These are phyloP conservation scores for Apodemia duryi DNA, from an alignment of 2,888 invertebrate genomes.

Conservation along the genomic window DNA sequence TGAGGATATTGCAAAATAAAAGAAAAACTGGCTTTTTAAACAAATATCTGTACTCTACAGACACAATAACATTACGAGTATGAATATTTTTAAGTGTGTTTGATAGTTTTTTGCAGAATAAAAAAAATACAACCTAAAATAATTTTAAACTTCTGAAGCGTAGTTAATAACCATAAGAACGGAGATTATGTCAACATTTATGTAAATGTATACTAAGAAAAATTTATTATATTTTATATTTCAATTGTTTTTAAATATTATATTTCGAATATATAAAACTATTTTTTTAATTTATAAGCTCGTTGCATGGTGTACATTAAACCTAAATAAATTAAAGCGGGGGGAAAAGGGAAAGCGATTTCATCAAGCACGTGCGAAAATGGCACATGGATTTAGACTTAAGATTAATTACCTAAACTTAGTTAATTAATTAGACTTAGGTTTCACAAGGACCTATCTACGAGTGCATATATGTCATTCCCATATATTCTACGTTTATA, in stretches of 20 bases:
- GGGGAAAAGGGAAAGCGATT: slow-evolving; percentile 42
- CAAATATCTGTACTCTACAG: too few species aligned
- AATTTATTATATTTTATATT: not conserved
- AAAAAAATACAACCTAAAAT: too few species aligned
- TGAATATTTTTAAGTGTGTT: too few species aligned
- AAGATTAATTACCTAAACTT: slow-evolving; percentile 40
- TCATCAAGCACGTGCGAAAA: slow-evolving; percentile 65
- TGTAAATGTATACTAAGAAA: not conserved
- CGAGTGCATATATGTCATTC: not conserved
- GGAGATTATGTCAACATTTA: too few species aligned
- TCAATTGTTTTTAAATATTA: not conserved
- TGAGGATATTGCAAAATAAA: too few species aligned
- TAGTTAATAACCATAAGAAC: too few species aligned
- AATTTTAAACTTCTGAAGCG: too few species aligned
- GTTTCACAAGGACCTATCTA: not conserved
- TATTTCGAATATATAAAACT: not conserved
- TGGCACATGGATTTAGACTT: slow-evolving; percentile 72
- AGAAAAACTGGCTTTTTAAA: too few species aligned
- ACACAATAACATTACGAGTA: too few species aligned
- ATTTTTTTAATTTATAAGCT: not conserved
- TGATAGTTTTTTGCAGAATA: too few species aligned
- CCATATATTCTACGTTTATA: not conserved
- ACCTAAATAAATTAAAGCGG: slow-evolving; percentile 63
- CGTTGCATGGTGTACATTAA: slow-evolving; percentile 22
- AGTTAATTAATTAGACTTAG: slow-evolving; percentile 16